These are phyloP conservation scores for Neopelma chrysocephalum DNA, from an alignment of 2,797 vertebrate species.

Conservation along the genomic window DNA sequence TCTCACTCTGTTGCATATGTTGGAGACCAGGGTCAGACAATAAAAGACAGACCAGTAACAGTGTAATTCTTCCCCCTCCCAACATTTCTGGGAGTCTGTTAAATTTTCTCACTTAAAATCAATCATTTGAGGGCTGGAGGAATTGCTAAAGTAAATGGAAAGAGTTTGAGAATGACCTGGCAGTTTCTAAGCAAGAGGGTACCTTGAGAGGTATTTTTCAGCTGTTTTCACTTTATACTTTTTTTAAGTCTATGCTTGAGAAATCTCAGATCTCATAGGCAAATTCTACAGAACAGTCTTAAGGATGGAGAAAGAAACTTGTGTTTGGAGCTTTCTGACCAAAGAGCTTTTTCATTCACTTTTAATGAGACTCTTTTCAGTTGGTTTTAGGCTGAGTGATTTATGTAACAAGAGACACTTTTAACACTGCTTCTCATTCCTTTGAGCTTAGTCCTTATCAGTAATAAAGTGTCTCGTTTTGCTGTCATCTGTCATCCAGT, in stretches of 20 bases:
- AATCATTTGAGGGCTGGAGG: not conserved
- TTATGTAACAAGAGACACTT: slow-evolving; percentile 18
- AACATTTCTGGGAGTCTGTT: not conserved
- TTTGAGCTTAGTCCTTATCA: slow-evolving; percentile 33
- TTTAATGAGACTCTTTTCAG: slow-evolving; percentile 6
- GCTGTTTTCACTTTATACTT: not conserved
- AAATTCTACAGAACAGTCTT: not conserved
- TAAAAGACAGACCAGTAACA: not conserved
- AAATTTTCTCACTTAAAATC: not conserved
- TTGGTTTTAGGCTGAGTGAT: slow-evolving; percentile 6
- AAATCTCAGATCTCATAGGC: not conserved
- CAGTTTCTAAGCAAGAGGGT: not conserved
- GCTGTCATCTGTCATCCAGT: not conserved
- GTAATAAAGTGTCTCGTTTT: not conserved
- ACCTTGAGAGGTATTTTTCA: not conserved
- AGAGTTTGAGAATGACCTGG: not conserved
- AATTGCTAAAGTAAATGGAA: not conserved
- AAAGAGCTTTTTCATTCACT: slow-evolving; percentile 11
- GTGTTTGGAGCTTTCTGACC: not conserved
- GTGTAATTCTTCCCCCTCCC: not conserved
- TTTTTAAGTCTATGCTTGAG: not conserved
- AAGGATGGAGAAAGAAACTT: not conserved
- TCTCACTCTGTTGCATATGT: not conserved
- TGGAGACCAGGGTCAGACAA: not conserved
- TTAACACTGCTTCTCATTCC: slow-evolving; percentile 13